Evolutionary conservation across 2,888 invertebrate species (phyloP), one percentile per base, ranked within the genome.

Genomic region (Bedellia somnulentella): DNA sequence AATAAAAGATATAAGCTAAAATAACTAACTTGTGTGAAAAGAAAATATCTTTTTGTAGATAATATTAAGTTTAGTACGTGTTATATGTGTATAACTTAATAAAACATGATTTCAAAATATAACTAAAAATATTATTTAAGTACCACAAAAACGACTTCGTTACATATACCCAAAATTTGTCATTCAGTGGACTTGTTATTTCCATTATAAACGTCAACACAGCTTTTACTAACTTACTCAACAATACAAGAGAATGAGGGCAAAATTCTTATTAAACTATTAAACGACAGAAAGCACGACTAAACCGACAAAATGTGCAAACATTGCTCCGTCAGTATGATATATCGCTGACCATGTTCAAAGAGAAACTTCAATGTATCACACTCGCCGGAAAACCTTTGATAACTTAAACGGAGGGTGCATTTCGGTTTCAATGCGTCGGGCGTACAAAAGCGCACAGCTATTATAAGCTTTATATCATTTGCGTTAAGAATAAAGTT

Each of bases 181-280:
- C n/a, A n/a, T n/a, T n/a, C n/a, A n/a, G n/a, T n/a, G n/a, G n/a
- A n/a, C n/a, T n/a, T n/a, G n/a, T n/a, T n/a, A n/a, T n/a, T n/a
- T n/a, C n/a, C n/a, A n/a, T n/a, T n/a, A n/a, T n/a, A n/a, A n/a
- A n/a, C n/a, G n/a, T n/a, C n/a, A 40, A 44, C 44, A 45, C 24
- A 36, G 34, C 35, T 12, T 15, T 13, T 41, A 48, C 47, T 49
- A 47, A 53, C 50, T 52, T 55, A 48, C 49, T 47, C 44, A 52
- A 58, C 62, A 61, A 57, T 46, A 47, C 39, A 47, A 46, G 47
- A 49, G 46, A 66, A 64, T 53, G 60, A 52, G 64, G 61, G 57
- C 63, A 62, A 32, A 35, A 21, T 47, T 35, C 31, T 32, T 38
- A 62, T 57, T 35, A 46, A n/a, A 18, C 29, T 32, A 15, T 23